Evolutionary conservation across 2,888 invertebrate genomes (phyloP), one percentile per base, ranked within the genome.

Genomic region (Trachelus troglodyta): DNA sequence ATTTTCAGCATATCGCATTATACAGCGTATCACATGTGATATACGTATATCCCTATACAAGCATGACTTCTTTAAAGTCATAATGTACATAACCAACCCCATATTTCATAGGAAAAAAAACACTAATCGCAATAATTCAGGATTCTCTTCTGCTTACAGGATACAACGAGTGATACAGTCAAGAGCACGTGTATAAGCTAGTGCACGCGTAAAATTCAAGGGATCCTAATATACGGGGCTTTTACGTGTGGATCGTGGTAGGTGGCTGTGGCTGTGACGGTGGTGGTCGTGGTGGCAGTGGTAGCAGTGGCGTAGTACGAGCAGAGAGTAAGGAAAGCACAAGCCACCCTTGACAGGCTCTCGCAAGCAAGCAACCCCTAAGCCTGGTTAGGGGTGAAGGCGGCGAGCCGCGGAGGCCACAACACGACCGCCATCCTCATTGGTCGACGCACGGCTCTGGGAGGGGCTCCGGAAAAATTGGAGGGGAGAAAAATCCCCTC

Each of bases 381-480:
- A 88, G 89, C 87, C 85, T 87, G 88, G 87, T 87, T 87, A 87
- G 88, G 90, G 90, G 87, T 85, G 90, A 91, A 90, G 91, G 91
- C 91, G 91, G 91, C 91, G 89, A 90, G 91, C 91, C 91, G 85
- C 91, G 88, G 89, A 89, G 90, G 91, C 91, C 91, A 91, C 91
- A 91, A 91, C 91, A 91, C 91, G 89, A 91, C 91, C 91, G 89
- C 91, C 86, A 87, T 89, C 90, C 90, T 89, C 90, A 90, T 90
- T 90, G 90, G 90, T 89, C 90, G 90, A 88, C 87, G 89, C 89
- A 86, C 84, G 83, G 81, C 85, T 84, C 89, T 90, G 90, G 89
- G 91, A 90, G 91, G 91, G 90, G 90, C 91, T 87, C 87, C 86
- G 86, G 87, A 90, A 91, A 91, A 90, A 90, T 88, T 90, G 89